Percentiles rank a stretch among this genome's conserved stretches.
phyloP scores from a whole-genome alignment of 2,797 vertebrate genomes.

The Pangasius macronema region DNA sequence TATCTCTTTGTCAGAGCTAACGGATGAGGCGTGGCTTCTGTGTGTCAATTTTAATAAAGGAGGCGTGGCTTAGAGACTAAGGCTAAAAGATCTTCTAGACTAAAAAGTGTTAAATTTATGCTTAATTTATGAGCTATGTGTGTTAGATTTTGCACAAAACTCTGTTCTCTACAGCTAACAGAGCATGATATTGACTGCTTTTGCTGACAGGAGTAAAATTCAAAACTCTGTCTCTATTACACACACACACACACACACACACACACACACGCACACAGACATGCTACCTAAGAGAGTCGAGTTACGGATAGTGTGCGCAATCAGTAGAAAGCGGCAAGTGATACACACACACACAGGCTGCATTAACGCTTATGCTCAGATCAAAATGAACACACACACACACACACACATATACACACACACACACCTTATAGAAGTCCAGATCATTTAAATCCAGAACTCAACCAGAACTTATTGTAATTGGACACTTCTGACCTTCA shows the following conservation, averaged over 20 bases:
- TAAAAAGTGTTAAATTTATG: too few species aligned
- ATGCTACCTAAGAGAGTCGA: too few species aligned
- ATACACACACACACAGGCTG: not conserved
- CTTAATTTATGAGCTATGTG: not conserved
- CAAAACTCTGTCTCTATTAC: too few species aligned
- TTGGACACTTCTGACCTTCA: constrained; percentile 1
- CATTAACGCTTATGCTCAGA: too few species aligned
- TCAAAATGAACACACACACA: not conserved
- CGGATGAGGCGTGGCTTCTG: not conserved
- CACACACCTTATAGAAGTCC: not conserved
- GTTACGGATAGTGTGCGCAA: too few species aligned
- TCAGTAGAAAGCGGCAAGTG: too few species aligned
- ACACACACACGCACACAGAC: not conserved
- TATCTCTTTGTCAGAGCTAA: not conserved
- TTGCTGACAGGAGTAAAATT: too few species aligned
- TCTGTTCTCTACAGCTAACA: too few species aligned
- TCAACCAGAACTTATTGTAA: not conserved
- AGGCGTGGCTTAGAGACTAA: not conserved
- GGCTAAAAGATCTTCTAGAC: too few species aligned
- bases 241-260: not conserved
- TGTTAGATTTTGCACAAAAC: not conserved
- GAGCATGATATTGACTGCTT: too few species aligned
- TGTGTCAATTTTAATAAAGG: not conserved
- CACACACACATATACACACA: not conserved
- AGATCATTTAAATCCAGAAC: not conserved